phyloP scores from a whole-genome alignment of 2,888 invertebrate genomes.

The Xanthorhoe spadicearia region DNA sequence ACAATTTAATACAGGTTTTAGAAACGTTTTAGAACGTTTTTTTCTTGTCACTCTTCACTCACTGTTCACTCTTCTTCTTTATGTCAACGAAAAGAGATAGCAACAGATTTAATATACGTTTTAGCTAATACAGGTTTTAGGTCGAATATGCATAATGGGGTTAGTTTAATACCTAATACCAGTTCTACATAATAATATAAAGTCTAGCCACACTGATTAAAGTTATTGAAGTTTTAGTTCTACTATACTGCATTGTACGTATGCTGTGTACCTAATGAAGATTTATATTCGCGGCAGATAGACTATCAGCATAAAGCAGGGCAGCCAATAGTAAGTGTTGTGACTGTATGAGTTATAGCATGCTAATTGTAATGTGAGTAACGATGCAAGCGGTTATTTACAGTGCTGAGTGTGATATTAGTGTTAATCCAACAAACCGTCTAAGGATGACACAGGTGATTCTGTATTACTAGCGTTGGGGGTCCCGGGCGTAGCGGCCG shows the following conservation, averaged over 20 bases:
- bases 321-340: conserved; percentile 17
- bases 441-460: conserved; percentile 77
- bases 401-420: conserved; percentile 45
- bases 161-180: not conserved
- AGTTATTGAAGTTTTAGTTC: conserved; percentile 4
- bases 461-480: conserved; percentile 76
- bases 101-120: too few relatives aligned
- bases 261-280: conserved; percentile 1
- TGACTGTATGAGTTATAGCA: conserved; percentile 12
- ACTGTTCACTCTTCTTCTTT: too few relatives aligned
- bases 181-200: not conserved
- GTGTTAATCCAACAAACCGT: conserved; percentile 75
- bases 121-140: too few relatives aligned
- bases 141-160: too few relatives aligned
- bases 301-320: conserved; percentile 24
- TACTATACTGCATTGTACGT: conserved; percentile 7
- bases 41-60: too few relatives aligned
- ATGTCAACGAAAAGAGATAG: too few relatives aligned
- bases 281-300: conserved; percentile 15
- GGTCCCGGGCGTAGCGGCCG: conserved; percentile 59
- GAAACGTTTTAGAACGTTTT: too few relatives aligned
- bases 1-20: too few relatives aligned
- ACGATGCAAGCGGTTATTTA: conserved; percentile 56
- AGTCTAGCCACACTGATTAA: conserved; percentile 1
- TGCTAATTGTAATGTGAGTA: conserved; percentile 41